A percentile compares a stretch with the other conserved stretches of the same genome.
Conservation (phyloP, 2,797 vertebrate genomes). For the Fundulus diaphanus region DNA sequence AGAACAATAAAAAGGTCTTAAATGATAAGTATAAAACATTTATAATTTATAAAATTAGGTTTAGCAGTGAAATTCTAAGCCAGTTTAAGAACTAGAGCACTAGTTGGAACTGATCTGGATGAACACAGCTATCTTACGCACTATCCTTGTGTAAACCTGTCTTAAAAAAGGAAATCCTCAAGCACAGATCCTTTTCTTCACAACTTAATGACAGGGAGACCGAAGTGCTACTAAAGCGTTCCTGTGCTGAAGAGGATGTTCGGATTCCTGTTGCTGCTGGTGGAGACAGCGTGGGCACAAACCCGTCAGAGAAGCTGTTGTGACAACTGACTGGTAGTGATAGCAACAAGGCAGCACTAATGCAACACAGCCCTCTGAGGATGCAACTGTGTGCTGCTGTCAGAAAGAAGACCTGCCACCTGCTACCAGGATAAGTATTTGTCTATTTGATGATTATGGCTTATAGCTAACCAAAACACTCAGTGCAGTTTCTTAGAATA, state of each 20-base stretch:
- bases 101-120: not conserved
- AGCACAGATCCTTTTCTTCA: not conserved
- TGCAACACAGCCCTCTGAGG: slow-evolving; percentile 35
- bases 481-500: not conserved
- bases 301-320: slow-evolving; percentile 55
- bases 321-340: slow-evolving; percentile 67
- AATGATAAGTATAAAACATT: not conserved
- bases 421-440: slow-evolving; percentile 37
- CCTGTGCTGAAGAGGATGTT: slow-evolving; percentile 35
- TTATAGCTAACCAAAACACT: not conserved
- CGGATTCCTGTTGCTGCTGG: slow-evolving; percentile 37
- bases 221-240: slow-evolving; percentile 17
- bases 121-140: not conserved
- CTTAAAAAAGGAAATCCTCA: slow-evolving; percentile 6
- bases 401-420: slow-evolving; percentile 53
- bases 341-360: slow-evolving; percentile 58
- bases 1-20: not conserved
- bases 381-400: slow-evolving; percentile 43
- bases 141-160: not conserved
- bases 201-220: not conserved
- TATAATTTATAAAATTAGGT: not conserved
- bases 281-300: slow-evolving; percentile 40
- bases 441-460: not conserved
- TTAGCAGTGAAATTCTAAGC: not conserved
- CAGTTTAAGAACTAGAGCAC: not conserved